Conservation (phyloP, 2,797 vertebrate genomes). For the Lepus oiostolus region DNA sequence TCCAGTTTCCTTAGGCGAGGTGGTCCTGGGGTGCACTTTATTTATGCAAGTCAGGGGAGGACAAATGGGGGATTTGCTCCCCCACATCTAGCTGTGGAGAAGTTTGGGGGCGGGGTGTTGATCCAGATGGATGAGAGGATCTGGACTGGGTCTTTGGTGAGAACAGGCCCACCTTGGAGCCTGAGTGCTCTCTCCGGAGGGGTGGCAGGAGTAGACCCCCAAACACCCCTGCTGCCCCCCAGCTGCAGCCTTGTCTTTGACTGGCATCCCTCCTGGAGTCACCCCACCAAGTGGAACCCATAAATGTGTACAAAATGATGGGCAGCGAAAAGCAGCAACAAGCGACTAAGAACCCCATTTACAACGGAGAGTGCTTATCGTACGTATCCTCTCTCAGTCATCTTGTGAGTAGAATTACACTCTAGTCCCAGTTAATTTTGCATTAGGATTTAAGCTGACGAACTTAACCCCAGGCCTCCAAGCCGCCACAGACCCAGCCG, state of each 20-base stretch:
- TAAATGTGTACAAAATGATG: background rate
- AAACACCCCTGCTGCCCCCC: background rate
- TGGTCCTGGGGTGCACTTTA: background rate
- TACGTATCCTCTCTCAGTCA: slow-evolving; percentile 48
- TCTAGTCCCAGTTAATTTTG: slow-evolving; percentile 71
- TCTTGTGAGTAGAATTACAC: slow-evolving; percentile 60
- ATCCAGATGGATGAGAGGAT: background rate
- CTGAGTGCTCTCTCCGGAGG: background rate
- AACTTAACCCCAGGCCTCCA: background rate
- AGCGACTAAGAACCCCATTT: background rate
- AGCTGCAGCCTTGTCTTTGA: background rate
- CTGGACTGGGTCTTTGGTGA: background rate
- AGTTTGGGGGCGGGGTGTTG: background rate
- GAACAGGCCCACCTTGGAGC: background rate
- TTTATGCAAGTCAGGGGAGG: slow-evolving; percentile 11
- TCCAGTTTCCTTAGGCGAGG: background rate
- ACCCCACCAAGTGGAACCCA: background rate
- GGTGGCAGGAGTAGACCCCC: background rate
- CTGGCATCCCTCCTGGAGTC: background rate
- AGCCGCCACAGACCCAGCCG: background rate
- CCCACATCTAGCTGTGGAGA: background rate
- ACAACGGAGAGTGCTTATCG: background rate
- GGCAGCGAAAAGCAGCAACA: background rate
- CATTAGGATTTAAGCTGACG: slow-evolving; percentile 64
- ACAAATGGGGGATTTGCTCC: background rate